Evolutionary conservation across 2,888 invertebrate species (phyloP).

Genomic region (Vesta saturnalis): DNA sequence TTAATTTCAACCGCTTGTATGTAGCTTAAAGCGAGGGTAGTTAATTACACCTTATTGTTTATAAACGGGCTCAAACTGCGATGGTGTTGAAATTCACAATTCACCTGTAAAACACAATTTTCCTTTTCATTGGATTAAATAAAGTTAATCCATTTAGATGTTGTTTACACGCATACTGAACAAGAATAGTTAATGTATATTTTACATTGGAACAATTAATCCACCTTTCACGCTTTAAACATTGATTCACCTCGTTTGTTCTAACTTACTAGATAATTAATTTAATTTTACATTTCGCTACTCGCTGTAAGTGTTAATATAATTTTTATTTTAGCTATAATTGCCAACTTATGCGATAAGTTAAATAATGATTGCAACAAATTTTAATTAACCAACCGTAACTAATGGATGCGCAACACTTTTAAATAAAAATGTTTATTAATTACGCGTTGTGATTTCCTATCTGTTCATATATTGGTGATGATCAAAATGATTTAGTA

Average conservation of each 20-base stretch:
- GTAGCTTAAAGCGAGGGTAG: background rate
- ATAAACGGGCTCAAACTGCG: background rate
- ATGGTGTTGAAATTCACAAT: background rate
- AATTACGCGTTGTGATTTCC: too few relatives aligned
- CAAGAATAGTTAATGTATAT: conserved; percentile 26
- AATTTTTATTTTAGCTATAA: too few relatives aligned
- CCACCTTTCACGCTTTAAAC: conserved; percentile 31
- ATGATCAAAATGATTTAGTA: too few relatives aligned
- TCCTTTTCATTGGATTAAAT: conserved; percentile 3
- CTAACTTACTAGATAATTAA: conserved; percentile 14
- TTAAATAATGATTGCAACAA: too few relatives aligned
- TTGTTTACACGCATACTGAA: conserved; percentile 18
- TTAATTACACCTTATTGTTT: background rate
- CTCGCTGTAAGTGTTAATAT: background rate
- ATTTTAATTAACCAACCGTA: too few relatives aligned
- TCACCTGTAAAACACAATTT: too few relatives aligned
- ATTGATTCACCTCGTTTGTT: conserved; percentile 25
- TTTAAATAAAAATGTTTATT: too few relatives aligned
- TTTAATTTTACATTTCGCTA: conserved; percentile 18
- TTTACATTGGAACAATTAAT: conserved; percentile 32
- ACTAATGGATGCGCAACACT: too few relatives aligned
- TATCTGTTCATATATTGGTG: too few relatives aligned
- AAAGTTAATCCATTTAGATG: background rate
- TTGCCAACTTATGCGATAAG: too few relatives aligned
- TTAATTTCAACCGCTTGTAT: conserved; percentile 22